Evolutionary conservation across 2,888 invertebrate genomes (phyloP).

Genomic region (Drosophila borborema): DNA sequence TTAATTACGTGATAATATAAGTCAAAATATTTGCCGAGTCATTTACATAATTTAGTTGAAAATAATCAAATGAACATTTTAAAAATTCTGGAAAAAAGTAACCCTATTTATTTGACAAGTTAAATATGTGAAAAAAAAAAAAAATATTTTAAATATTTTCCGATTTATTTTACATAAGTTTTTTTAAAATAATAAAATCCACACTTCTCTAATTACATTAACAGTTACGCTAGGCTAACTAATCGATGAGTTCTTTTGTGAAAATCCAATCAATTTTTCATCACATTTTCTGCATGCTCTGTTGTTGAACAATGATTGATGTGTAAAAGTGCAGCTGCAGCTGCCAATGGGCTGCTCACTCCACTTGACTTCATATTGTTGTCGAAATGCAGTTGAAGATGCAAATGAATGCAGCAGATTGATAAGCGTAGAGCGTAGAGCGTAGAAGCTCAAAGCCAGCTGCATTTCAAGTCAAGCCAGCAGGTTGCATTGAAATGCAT

Average conservation of each 20-base stretch:
- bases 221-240: too few relatives aligned
- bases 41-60: too few relatives aligned
- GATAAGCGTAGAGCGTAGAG: conserved; percentile 17
- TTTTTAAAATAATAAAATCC: too few relatives aligned
- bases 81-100: too few relatives aligned
- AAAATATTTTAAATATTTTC: too few relatives aligned
- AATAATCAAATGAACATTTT: too few relatives aligned
- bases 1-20: too few relatives aligned
- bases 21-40: too few relatives aligned
- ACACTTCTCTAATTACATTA: too few relatives aligned
- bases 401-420: conserved; percentile 27
- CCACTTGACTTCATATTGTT: conserved; percentile 11
- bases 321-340: conserved; percentile 3
- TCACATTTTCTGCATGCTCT: conserved; percentile 16
- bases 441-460: conserved; percentile 21
- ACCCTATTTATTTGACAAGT: too few relatives aligned
- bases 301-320: conserved; percentile 29
- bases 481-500: conserved; percentile 33
- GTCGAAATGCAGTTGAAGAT: conserved; percentile 10
- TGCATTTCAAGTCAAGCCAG: conserved; percentile 29
- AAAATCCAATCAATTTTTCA: conserved; percentile 3
- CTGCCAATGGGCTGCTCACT: neutral
- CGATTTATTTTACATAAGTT: too few relatives aligned
- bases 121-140: too few relatives aligned
- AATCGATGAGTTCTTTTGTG: neutral